Evolutionary conservation across 23 tunicate species (phyloP).

Genomic region (Ciona savignyi): DNA sequence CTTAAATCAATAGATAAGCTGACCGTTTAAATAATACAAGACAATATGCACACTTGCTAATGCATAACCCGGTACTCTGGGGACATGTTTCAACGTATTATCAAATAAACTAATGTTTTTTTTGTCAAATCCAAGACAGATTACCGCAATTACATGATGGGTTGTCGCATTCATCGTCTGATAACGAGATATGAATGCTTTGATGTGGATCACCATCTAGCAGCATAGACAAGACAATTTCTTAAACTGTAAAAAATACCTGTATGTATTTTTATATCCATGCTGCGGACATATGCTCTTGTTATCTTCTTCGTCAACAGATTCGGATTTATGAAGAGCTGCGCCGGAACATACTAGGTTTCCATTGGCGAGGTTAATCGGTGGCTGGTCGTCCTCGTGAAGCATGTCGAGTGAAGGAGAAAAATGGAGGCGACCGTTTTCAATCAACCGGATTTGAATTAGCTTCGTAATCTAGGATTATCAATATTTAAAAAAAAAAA

Average conservation of each 20-base stretch:
- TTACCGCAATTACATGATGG: too few relatives aligned
- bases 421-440: conserved; percentile 19
- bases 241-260: not conserved
- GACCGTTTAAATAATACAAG: too few relatives aligned
- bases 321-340: not conserved
- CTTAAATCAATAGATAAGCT: too few relatives aligned
- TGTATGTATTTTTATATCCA: not conserved
- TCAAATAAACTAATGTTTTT: too few relatives aligned
- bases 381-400: not conserved
- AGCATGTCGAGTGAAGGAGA: not conserved
- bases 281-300: not conserved
- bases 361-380: not conserved
- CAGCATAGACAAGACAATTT: not conserved
- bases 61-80: too few relatives aligned
- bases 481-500: too few relatives aligned
- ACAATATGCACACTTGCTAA: too few relatives aligned
- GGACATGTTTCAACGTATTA: too few relatives aligned
- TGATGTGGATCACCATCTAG: too few relatives aligned
- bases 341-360: conserved; percentile 3
- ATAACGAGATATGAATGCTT: too few relatives aligned
- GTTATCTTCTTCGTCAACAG: not conserved
- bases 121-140: too few relatives aligned
- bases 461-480: conserved; percentile 24
- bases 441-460: conserved; percentile 27
- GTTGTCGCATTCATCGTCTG: too few relatives aligned